These are phyloP conservation scores for Tylochromis polylepis DNA, from an alignment of 2,113 vertebrate species.

Conservation along the genomic window DNA sequence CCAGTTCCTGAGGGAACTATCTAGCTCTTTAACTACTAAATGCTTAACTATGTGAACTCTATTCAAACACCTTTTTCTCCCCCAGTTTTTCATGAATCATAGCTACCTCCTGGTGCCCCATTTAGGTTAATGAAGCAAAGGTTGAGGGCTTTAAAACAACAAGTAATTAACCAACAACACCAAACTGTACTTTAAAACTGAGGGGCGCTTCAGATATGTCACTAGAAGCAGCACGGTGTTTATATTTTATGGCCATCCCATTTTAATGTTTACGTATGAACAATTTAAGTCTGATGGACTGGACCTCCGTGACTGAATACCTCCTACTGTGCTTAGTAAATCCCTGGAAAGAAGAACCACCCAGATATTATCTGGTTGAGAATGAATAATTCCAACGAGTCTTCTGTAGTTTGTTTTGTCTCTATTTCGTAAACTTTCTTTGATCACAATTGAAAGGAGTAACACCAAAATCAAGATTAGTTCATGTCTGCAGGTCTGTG, in stretches of 20 bases:
- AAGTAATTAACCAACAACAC: not conserved
- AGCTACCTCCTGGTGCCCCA: not conserved
- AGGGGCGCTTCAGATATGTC: fast-evolving
- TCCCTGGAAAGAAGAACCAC: not conserved
- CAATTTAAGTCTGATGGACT: not conserved
- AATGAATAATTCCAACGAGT: not conserved
- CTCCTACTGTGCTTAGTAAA: not conserved
- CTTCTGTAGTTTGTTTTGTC: not conserved
- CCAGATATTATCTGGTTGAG: not conserved
- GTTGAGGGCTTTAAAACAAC: not conserved
- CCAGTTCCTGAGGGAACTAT: not conserved
- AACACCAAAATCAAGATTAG: not conserved
- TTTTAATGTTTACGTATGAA: not conserved
- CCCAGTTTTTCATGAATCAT: fast-evolving
- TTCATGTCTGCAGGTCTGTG: slow-evolving; percentile 8
- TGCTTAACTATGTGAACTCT: not conserved
- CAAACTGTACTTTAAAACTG: not conserved
- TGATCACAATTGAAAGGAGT: not conserved
- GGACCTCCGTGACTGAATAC: not conserved
- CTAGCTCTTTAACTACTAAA: not conserved
- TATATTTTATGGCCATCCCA: fast-evolving
- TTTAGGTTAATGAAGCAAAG: not conserved
- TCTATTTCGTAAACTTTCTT: not conserved
- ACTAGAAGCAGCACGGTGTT: not conserved
- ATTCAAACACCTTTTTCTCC: not conserved